Evolutionary conservation across 2,888 invertebrate genomes (phyloP).

Genomic region (Imbricaverruca yamaguchii): DNA sequence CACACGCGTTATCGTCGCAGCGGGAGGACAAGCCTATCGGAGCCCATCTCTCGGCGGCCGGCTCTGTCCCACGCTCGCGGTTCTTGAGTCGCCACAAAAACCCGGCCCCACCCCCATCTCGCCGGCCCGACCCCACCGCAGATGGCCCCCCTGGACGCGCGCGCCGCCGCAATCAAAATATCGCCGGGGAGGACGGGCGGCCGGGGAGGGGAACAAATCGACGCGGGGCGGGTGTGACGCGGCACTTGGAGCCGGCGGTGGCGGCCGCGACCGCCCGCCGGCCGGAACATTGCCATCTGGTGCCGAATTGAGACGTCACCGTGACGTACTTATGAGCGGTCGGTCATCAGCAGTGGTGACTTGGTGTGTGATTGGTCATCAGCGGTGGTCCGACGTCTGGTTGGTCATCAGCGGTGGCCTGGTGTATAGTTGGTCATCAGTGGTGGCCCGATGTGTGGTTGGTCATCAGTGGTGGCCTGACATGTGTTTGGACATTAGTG

Average conservation of each 20-base stretch:
- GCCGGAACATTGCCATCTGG: background rate
- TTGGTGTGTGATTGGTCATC: no score
- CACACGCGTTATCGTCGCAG: background rate
- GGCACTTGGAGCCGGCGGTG: background rate
- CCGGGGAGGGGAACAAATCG: background rate
- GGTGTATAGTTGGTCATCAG: no score
- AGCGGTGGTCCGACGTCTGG: no score
- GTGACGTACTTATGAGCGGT: background rate
- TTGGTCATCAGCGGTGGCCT: no score
- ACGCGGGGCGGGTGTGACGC: background rate
- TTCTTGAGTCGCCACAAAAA: background rate
- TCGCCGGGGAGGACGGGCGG: background rate
- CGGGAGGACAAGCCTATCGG: background rate
- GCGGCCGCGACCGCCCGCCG: background rate
- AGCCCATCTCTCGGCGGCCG: background rate
- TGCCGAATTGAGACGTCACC: background rate
- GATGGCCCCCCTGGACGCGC: background rate
- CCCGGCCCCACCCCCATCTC: background rate
- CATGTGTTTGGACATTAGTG: no score
- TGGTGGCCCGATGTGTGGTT: no score
- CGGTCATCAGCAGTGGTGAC: no score
- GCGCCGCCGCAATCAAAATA: constrained; percentile 18
- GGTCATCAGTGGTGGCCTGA: no score
- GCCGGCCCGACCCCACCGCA: background rate
- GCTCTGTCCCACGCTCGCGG: background rate